Evolutionary conservation across 2,113 vertebrate species (phyloP).

Genomic region (Phylloscopus whistleri): DNA sequence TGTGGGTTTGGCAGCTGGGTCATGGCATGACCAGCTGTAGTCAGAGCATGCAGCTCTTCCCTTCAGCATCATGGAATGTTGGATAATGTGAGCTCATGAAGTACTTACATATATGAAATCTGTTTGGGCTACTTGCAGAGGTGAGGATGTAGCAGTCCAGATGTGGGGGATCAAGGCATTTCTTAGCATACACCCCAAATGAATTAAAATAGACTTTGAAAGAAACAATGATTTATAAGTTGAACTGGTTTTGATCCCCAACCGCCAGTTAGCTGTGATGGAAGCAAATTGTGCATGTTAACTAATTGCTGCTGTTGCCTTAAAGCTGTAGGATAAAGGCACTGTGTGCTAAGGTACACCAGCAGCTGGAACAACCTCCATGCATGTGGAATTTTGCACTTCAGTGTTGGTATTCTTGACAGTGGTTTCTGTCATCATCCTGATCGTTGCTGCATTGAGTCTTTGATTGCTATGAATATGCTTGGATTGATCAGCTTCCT

Average conservation of each 20-base stretch:
- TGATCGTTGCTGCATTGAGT: rapidly evolving
- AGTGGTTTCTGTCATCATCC: background rate
- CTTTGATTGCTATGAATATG: background rate
- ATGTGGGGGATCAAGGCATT: background rate
- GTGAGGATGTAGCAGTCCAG: background rate
- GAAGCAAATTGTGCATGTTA: background rate
- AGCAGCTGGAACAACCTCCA: background rate
- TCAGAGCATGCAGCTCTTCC: background rate
- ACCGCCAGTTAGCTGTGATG: background rate
- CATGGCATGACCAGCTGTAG: background rate
- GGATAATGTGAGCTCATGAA: background rate
- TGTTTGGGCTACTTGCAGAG: background rate
- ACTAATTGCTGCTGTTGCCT: background rate
- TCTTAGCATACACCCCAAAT: background rate
- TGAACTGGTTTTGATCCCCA: background rate
- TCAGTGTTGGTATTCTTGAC: background rate
- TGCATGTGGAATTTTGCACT: background rate
- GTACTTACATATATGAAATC: background rate
- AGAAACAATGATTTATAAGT: background rate
- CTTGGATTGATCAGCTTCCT: background rate
- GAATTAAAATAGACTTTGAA: background rate
- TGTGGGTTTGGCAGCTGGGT: background rate
- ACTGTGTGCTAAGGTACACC: background rate
- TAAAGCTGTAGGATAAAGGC: background rate
- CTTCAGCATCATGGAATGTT: background rate